These are phyloP conservation scores for Thumatha senex DNA, from an alignment of 2,888 invertebrate species.

Conservation along the genomic window DNA sequence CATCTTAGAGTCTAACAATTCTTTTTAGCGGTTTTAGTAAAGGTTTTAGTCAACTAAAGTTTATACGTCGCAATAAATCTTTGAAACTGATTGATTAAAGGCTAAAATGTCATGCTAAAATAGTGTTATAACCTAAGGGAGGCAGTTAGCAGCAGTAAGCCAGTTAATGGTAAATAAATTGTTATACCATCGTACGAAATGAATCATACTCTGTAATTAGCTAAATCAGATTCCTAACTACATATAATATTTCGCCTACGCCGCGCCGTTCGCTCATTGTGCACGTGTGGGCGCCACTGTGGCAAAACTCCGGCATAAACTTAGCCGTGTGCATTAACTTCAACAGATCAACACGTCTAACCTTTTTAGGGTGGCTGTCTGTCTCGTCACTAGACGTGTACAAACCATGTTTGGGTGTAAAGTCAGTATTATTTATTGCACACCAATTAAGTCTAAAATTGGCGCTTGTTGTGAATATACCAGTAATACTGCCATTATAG, in stretches of 20 bases:
- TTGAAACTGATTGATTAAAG: too few species aligned
- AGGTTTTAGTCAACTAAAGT: too few species aligned
- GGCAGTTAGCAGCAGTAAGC: too few species aligned
- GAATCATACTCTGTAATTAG: slow-evolving; percentile 8
- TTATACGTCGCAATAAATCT: too few species aligned
- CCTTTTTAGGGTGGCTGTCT: slow-evolving; percentile 28
- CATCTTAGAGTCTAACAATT: too few species aligned
- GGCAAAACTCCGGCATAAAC: not conserved
- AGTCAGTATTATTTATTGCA: not conserved
- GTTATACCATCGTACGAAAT: slow-evolving; percentile 2
- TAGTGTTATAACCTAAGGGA: too few species aligned
- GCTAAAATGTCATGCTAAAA: too few species aligned
- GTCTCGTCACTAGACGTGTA: slow-evolving; percentile 13
- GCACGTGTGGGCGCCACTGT: slow-evolving; percentile 21
- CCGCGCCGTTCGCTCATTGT: slow-evolving; percentile 19
- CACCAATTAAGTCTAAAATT: slow-evolving; percentile 1
- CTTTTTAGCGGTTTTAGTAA: too few species aligned
- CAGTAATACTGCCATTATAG: not conserved
- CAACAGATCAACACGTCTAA: slow-evolving; percentile 18
- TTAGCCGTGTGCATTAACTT: slow-evolving; percentile 26
- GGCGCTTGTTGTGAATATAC: not conserved
- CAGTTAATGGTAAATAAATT: too few species aligned
- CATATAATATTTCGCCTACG: slow-evolving; percentile 24
- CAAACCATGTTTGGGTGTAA: not conserved
- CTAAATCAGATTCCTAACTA: slow-evolving; percentile 4